A percentile compares a stretch with the other conserved stretches of the same genome.
Evolutionary conservation across 64 coral and sea anemone species (phyloP).

Genomic region (Stichodactyla mertensii): DNA sequence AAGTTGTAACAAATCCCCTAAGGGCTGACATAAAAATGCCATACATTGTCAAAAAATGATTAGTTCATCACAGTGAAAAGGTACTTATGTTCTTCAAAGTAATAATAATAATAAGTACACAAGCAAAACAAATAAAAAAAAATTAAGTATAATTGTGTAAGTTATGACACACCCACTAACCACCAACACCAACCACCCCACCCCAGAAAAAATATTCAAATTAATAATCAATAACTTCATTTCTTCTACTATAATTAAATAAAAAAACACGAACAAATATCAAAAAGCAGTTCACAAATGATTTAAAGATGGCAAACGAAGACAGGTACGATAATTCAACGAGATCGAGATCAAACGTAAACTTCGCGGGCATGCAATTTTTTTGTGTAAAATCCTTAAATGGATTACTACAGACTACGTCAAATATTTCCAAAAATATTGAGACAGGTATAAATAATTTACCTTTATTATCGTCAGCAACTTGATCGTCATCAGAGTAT

Average conservation of each 20-base stretch:
- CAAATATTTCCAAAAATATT: not conserved
- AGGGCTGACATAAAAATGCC: too few species aligned
- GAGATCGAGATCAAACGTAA: not conserved
- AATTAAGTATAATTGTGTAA: not conserved
- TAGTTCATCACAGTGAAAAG: too few species aligned
- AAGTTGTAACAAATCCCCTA: too few species aligned
- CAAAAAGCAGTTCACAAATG: not conserved
- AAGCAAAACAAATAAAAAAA: not conserved
- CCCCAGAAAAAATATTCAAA: not conserved
- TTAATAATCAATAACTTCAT: not conserved
- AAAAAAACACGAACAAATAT: not conserved
- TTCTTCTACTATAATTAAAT: not conserved
- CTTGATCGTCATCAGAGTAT: conserved; percentile 69
- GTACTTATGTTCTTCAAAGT: not conserved
- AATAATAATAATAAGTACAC: not conserved
- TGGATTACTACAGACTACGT: not conserved
- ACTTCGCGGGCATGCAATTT: not conserved
- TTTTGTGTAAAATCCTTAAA: not conserved
- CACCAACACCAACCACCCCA: not conserved
- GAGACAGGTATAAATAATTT: not conserved
- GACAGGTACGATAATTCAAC: not conserved
- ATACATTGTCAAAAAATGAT: too few species aligned
- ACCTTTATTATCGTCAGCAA: not conserved
- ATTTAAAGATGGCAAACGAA: not conserved
- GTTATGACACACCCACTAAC: not conserved